Percentiles rank a stretch among this genome's conserved stretches.
Evolutionary conservation across 2,797 vertebrate genomes (phyloP).

Genomic region (Xyrichtys novacula): DNA sequence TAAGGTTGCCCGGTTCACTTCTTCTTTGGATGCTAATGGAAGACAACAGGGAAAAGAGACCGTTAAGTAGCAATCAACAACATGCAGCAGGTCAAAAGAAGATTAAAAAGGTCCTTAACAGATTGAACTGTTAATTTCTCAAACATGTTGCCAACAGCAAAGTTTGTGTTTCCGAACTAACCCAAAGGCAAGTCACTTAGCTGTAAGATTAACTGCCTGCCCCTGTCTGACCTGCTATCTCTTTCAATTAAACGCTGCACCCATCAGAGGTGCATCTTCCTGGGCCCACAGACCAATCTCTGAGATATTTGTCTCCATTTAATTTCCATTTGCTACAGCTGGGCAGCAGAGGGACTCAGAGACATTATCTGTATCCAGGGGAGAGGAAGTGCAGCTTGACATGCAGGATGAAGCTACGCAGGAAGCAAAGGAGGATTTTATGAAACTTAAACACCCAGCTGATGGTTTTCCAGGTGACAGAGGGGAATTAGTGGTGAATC

Average conservation of each 20-base stretch:
- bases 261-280: constrained; percentile 59
- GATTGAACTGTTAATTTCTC: too few relatives aligned
- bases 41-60: constrained; percentile 29
- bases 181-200: constrained; percentile 24
- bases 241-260: constrained; percentile 57
- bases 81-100: constrained; percentile 8
- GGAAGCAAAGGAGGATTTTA: constrained; percentile 9
- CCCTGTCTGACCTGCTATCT: constrained; percentile 53
- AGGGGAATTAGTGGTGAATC: constrained; percentile 5
- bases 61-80: constrained; percentile 31
- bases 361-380: constrained; percentile 37
- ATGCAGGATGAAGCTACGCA: neutral
- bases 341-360: constrained; percentile 40
- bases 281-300: constrained; percentile 54
- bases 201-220: constrained; percentile 46
- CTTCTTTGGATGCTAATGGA: constrained; percentile 77
- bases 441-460: constrained; percentile 9
- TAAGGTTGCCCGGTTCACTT: constrained; percentile 52
- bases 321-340: constrained; percentile 68
- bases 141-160: constrained; percentile 42
- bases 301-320: constrained; percentile 70
- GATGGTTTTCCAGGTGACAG: neutral
- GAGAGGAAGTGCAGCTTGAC: constrained; percentile 15
- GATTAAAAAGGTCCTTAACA: neutral
- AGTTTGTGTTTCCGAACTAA: constrained; percentile 26